A percentile compares a stretch with the other conserved stretches of the same genome.
Evolutionary conservation across 2,113 vertebrate genomes (phyloP).

Genomic region (Prunella fulvescens): DNA sequence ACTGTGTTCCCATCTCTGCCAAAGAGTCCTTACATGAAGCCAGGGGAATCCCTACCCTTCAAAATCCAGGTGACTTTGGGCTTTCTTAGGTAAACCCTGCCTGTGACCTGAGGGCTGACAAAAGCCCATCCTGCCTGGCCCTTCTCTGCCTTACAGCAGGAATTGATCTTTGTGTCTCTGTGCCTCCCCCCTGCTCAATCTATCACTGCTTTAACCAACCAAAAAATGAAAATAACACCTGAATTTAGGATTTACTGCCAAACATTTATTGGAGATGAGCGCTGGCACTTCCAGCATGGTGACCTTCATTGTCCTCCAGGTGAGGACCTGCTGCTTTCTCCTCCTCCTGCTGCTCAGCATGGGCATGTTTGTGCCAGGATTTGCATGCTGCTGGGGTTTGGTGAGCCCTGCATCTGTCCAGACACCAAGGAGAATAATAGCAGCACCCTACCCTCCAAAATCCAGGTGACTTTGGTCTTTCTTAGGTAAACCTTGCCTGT

Average conservation of each 20-base stretch:
- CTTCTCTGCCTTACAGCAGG: background rate
- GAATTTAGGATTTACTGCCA: too few species aligned
- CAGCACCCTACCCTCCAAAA: background rate
- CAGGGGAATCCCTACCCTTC: background rate
- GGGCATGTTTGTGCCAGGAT: background rate
- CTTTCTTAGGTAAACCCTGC: background rate
- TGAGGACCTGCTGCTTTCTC: too few species aligned
- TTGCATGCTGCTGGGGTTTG: slow-evolving; percentile 11
- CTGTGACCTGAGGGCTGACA: background rate
- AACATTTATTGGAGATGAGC: background rate
- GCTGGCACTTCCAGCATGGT: background rate
- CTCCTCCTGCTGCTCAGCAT: slow-evolving; percentile 4
- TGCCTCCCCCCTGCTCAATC: background rate
- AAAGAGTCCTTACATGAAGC: background rate
- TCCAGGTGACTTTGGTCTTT: background rate
- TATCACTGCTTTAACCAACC: background rate
- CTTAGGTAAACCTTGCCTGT: background rate
- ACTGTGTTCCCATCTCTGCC: background rate
- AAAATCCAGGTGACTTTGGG: background rate
- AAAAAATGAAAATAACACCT: background rate
- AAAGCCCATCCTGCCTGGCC: background rate
- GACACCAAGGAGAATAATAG: slow-evolving; percentile 10
- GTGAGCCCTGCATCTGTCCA: slow-evolving; percentile 40
- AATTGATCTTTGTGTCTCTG: background rate
- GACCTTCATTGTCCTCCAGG: slow-evolving; percentile 18